Evolutionary conservation across 1,140 invertebrate species (phyloP).

Genomic region (Anastrepha obliqua): DNA sequence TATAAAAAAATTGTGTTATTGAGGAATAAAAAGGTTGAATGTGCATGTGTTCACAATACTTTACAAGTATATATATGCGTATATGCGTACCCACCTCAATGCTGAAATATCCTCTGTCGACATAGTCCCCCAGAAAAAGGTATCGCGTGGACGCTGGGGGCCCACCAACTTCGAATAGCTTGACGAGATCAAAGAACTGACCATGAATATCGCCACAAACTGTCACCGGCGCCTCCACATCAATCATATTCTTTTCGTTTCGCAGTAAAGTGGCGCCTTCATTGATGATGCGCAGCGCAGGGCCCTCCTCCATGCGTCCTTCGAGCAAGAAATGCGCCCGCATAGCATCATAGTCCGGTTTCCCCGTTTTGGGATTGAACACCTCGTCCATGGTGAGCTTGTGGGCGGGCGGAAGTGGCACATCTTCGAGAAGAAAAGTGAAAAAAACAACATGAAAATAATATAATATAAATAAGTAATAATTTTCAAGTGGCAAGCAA

Average conservation of each 20-base stretch:
- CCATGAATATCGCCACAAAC: conserved; percentile 99
- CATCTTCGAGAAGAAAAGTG: conserved; percentile 75
- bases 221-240: conserved; percentile 99
- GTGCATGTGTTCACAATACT: neutral
- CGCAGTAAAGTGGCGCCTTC: conserved; percentile 96
- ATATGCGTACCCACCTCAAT: conserved; percentile 86
- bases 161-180: conserved; percentile 99
- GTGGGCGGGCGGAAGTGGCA: conserved; percentile 97
- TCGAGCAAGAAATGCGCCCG: conserved; percentile 99
- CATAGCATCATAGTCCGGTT: conserved; percentile 95
- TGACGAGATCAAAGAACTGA: conserved; percentile 99
- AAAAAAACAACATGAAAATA: neutral
- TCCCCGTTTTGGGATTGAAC: conserved; percentile 94
- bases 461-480: neutral
- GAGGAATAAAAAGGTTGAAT: too few species aligned
- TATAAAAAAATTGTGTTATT: too few species aligned
- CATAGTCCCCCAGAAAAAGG: conserved; percentile 99
- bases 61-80: neutral
- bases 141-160: conserved; percentile 98
- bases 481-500: too few species aligned
- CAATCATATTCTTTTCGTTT: conserved; percentile 99
- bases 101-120: conserved; percentile 99
- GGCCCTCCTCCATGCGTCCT: conserved; percentile 97
- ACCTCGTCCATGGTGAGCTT: conserved; percentile 97
- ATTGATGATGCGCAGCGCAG: conserved; percentile 95